A percentile compares a stretch with the other conserved stretches of the same genome.
Conservation (phyloP, 2,797 vertebrate genomes). For the Netta rufina region DNA sequence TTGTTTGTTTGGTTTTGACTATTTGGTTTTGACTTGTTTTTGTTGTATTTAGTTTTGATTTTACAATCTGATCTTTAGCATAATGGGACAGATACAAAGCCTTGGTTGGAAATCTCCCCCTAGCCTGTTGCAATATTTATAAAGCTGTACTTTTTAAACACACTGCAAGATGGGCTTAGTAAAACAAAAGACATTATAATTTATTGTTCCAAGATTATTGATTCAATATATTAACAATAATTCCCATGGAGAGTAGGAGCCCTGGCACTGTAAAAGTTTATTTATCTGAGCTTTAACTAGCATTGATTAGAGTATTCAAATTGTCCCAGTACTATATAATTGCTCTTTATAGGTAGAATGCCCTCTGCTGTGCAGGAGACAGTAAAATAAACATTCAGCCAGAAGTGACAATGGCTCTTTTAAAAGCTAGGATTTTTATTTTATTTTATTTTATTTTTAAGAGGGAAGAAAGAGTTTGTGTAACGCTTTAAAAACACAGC, state of each 20-base stretch:
- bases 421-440: constrained; percentile 52
- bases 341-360: constrained; percentile 74
- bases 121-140: constrained; percentile 67
- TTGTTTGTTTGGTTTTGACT: background rate
- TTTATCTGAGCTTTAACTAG: constrained; percentile 73
- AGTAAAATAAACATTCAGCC: constrained; percentile 74
- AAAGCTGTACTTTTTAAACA: constrained; percentile 69
- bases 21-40: background rate
- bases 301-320: constrained; percentile 79
- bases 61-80: constrained; percentile 58
- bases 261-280: constrained; percentile 68
- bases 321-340: constrained; percentile 65
- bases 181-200: constrained; percentile 78
- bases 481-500: constrained; percentile 24
- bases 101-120: constrained; percentile 43
- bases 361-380: constrained; percentile 60
- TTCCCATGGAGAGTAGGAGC: constrained; percentile 72
- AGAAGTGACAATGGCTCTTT: constrained; percentile 71
- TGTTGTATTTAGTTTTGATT: background rate
- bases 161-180: constrained; percentile 62
- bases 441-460: background rate
- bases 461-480: constrained; percentile 51
- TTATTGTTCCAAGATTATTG: constrained; percentile 79
- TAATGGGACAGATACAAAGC: constrained; percentile 63
- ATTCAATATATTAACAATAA: constrained; percentile 79